A percentile compares a stretch with the other conserved stretches of the same genome.
Evolutionary conservation across 2,113 vertebrate genomes (phyloP).

Genomic region (Oreochromis aureus): DNA sequence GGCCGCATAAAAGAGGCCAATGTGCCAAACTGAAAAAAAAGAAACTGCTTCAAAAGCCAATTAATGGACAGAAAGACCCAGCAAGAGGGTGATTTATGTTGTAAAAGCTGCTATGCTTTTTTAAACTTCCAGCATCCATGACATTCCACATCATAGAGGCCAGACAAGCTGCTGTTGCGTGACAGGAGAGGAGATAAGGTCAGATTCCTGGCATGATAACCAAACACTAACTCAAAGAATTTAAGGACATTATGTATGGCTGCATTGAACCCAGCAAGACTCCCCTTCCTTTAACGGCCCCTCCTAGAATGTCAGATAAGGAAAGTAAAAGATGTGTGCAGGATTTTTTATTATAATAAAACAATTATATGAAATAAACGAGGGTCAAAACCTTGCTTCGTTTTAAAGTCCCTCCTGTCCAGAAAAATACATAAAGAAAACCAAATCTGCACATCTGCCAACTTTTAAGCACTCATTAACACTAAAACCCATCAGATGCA

Average conservation of each 20-base stretch:
- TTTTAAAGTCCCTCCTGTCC: neutral
- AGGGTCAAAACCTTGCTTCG: neutral
- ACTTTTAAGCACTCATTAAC: neutral
- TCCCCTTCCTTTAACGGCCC: constrained; percentile 18
- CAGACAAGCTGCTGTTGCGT: constrained; percentile 21
- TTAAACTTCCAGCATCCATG: neutral
- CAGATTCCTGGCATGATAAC: constrained; percentile 44
- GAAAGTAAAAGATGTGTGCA: neutral
- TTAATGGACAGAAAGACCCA: neutral
- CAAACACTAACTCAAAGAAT: constrained; percentile 17
- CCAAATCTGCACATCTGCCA: too few species aligned
- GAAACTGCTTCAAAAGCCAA: neutral
- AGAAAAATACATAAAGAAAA: fast-evolving
- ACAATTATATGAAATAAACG: neutral
- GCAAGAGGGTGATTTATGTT: neutral
- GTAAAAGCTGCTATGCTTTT: neutral
- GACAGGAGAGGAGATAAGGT: constrained; percentile 33
- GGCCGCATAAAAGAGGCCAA: neutral
- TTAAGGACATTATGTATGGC: constrained; percentile 39
- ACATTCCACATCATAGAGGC: neutral
- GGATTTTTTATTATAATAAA: neutral
- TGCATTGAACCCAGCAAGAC: constrained; percentile 17
- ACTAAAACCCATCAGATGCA: neutral
- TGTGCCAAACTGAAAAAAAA: neutral
- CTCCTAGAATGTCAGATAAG: constrained; percentile 34